Percentiles rank a stretch among this genome's conserved stretches.
These are phyloP conservation scores for Rutilus rutilus DNA, from an alignment of 2,113 vertebrate genomes.

Conservation along the genomic window DNA sequence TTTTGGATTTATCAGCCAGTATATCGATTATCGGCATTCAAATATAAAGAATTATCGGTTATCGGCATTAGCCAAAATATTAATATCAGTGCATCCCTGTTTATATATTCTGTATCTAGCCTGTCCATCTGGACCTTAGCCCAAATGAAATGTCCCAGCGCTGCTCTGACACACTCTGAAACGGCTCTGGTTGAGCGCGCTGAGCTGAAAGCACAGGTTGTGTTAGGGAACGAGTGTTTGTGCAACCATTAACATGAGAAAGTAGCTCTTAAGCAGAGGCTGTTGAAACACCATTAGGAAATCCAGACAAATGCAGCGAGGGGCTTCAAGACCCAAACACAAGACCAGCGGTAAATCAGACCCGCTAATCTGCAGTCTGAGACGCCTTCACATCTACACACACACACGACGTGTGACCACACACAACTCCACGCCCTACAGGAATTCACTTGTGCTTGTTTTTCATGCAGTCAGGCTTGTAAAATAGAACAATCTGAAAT, in stretches of 20 bases:
- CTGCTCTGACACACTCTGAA: background rate
- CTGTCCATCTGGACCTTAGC: background rate
- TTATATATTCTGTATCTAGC: too few species aligned
- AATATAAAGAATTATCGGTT: too few species aligned
- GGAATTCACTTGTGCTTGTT: background rate
- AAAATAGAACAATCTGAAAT: background rate
- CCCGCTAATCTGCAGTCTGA: slow-evolving; percentile 68
- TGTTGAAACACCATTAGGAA: slow-evolving; percentile 83
- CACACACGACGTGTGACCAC: background rate
- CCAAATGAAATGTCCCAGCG: background rate
- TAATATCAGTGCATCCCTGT: too few species aligned
- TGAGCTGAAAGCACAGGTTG: slow-evolving; percentile 28
- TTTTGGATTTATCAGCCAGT: too few species aligned
- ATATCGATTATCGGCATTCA: too few species aligned
- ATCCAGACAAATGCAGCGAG: slow-evolving; percentile 80
- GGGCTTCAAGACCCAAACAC: slow-evolving; percentile 65
- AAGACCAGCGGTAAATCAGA: slow-evolving; percentile 77
- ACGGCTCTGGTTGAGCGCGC: slow-evolving; percentile 9
- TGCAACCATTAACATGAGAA: slow-evolving; percentile 81
- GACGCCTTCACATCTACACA: background rate
- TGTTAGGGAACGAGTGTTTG: slow-evolving; percentile 64
- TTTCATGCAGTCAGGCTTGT: background rate
- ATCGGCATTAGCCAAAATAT: too few species aligned
- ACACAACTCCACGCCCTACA: background rate
- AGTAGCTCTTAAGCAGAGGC: slow-evolving; percentile 72